These are phyloP conservation scores for Agonopterix alstromeriana DNA, from an alignment of 2,888 invertebrate species.

Conservation along the genomic window DNA sequence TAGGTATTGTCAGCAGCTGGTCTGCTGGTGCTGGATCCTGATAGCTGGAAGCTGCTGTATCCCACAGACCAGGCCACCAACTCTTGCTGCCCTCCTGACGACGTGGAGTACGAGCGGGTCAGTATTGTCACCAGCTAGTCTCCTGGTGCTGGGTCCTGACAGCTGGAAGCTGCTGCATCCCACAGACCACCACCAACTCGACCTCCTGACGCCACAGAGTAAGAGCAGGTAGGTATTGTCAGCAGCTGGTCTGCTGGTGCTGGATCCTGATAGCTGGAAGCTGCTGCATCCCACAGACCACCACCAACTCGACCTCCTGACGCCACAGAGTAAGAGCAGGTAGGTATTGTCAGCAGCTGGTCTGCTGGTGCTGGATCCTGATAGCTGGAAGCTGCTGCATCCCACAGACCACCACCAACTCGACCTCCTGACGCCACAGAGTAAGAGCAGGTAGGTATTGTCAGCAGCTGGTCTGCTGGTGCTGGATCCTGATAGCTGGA, in stretches of 20 bases:
- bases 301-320: constrained; percentile 95
- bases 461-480: constrained; percentile 98
- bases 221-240: constrained; percentile 98
- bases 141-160: no score
- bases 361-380: constrained; percentile 97
- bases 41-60: no score
- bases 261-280: constrained; percentile 97
- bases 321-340: constrained; percentile 98
- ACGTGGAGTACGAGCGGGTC: constrained; percentile 98
- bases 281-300: constrained; percentile 98
- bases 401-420: constrained; percentile 97
- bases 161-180: no score
- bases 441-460: constrained; percentile 97
- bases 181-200: constrained; percentile 97
- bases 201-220: constrained; percentile 97
- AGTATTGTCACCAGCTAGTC: constrained; percentile 66
- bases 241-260: constrained; percentile 97
- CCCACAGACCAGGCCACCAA: constrained; percentile 98
- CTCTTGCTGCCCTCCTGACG: constrained; percentile 92
- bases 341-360: constrained; percentile 95
- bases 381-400: constrained; percentile 97
- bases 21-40: constrained; percentile 97
- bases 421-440: constrained; percentile 98
- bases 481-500: constrained; percentile 97
- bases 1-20: constrained; percentile 95